Percentiles rank a stretch among this genome's conserved stretches.
Conservation (phyloP, 2,888 invertebrate genomes). For the Lampropteryx suffumata region DNA sequence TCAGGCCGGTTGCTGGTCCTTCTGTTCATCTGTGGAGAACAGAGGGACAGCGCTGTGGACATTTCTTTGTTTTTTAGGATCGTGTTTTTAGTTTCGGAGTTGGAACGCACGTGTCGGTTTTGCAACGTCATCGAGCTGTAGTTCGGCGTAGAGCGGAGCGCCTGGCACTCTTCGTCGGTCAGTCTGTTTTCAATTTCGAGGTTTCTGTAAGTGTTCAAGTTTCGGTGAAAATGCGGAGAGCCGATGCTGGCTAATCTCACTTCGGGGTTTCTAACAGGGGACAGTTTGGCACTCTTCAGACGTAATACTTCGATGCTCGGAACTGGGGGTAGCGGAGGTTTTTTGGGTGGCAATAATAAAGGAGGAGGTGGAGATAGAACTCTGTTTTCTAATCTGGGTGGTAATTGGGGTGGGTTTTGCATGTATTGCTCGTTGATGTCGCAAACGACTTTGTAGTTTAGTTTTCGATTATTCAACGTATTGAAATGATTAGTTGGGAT, state of each 20-base stretch:
- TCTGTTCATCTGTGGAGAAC: constrained; percentile 82
- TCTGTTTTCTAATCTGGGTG: constrained; percentile 72
- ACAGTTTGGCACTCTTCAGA: constrained; percentile 78
- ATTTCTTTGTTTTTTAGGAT: constrained; percentile 75
- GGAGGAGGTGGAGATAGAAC: constrained; percentile 77
- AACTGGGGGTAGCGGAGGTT: constrained; percentile 88
- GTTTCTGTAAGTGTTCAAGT: constrained; percentile 82
- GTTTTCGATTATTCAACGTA: constrained; percentile 70
- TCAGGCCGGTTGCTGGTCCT: constrained; percentile 75
- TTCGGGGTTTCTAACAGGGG: constrained; percentile 69
- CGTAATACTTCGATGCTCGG: constrained; percentile 85
- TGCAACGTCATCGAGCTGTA: constrained; percentile 73
- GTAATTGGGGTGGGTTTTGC: constrained; percentile 78
- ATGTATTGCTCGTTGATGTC: constrained; percentile 67
- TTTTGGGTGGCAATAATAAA: constrained; percentile 85
- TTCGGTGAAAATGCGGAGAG: constrained; percentile 85
- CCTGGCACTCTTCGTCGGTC: constrained; percentile 60
- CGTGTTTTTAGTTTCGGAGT: constrained; percentile 75
- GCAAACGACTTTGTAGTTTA: constrained; percentile 74
- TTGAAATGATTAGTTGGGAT: constrained; percentile 72
- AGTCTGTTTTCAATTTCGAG: constrained; percentile 77
- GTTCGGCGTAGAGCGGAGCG: constrained; percentile 55
- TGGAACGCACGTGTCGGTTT: constrained; percentile 71
- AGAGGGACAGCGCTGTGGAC: constrained; percentile 71
- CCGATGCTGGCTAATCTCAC: constrained; percentile 84